Percentiles rank a stretch among this genome's conserved stretches.
These are phyloP conservation scores for Paradisaea rubra DNA, from an alignment of 2,113 vertebrate genomes.

Conservation along the genomic window DNA sequence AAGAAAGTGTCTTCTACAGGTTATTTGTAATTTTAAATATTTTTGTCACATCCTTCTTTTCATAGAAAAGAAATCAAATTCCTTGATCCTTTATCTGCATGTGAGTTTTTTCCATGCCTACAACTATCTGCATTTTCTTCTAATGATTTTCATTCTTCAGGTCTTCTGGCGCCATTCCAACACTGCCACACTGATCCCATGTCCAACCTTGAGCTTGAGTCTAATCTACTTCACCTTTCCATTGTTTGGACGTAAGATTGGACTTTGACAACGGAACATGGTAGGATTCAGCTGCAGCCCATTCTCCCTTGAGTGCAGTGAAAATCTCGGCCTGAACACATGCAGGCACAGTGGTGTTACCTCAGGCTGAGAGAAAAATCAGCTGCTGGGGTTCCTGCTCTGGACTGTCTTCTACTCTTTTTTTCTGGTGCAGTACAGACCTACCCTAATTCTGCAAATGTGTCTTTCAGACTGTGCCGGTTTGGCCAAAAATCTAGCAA, in stretches of 20 bases:
- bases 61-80: not conserved
- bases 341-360: not conserved
- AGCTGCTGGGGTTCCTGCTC: not conserved
- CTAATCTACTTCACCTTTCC: not conserved
- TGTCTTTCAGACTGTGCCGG: not conserved
- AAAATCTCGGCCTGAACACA: not conserved
- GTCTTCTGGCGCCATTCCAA: not conserved
- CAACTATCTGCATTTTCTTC: not conserved
- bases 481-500: too few relatives aligned
- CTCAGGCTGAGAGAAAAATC: not conserved
- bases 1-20: not conserved
- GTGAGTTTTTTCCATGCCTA: not conserved
- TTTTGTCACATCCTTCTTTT: not conserved
- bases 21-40: not conserved
- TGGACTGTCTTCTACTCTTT: not conserved
- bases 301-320: not conserved
- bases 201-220: not conserved
- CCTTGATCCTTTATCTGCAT: not conserved
- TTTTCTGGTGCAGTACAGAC: not conserved
- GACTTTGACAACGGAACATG: not conserved
- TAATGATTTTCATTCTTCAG: not conserved
- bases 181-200: not conserved
- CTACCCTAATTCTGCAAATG: not conserved
- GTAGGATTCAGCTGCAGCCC: not conserved
- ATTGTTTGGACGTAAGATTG: rapidly evolving